phyloP scores from a whole-genome alignment of 2,888 invertebrate genomes.

The Formica aserva region DNA sequence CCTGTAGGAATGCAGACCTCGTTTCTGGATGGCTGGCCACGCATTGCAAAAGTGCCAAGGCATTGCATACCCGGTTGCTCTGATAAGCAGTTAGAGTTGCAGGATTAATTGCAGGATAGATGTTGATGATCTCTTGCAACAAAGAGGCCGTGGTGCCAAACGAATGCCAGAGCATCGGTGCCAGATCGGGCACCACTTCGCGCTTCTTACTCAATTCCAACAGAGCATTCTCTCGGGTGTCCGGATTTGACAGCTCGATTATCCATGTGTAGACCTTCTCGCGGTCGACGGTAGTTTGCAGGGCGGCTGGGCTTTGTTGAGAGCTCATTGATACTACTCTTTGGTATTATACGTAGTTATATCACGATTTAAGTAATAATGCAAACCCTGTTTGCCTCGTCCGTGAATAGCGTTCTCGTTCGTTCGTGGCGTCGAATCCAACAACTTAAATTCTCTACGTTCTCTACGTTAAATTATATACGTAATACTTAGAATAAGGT shows the following conservation, averaged over 20 bases:
- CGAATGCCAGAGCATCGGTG: constrained; percentile 99
- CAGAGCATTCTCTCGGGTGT: constrained; percentile 98
- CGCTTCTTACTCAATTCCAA: constrained; percentile 96
- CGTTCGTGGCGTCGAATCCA: background rate
- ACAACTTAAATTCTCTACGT: background rate
- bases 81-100: constrained; percentile 99
- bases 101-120: constrained; percentile 99
- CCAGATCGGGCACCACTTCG: constrained; percentile 97
- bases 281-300: constrained; percentile 91
- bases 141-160: constrained; percentile 98
- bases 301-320: constrained; percentile 92
- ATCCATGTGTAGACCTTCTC: constrained; percentile 98
- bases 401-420: background rate
- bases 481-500: background rate
- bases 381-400: background rate
- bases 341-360: background rate
- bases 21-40: constrained; percentile 99
- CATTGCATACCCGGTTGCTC: constrained; percentile 99
- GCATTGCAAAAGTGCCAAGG: constrained; percentile 98
- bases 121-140: constrained; percentile 98
- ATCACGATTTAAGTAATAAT: background rate
- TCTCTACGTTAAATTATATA: no score
- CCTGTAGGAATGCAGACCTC: constrained; percentile 95
- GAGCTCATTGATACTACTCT: constrained; percentile 88
- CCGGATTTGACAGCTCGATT: constrained; percentile 95